These are phyloP conservation scores for Ashinkailepas kermadecensis DNA, from an alignment of 2,888 invertebrate species.

Conservation along the genomic window DNA sequence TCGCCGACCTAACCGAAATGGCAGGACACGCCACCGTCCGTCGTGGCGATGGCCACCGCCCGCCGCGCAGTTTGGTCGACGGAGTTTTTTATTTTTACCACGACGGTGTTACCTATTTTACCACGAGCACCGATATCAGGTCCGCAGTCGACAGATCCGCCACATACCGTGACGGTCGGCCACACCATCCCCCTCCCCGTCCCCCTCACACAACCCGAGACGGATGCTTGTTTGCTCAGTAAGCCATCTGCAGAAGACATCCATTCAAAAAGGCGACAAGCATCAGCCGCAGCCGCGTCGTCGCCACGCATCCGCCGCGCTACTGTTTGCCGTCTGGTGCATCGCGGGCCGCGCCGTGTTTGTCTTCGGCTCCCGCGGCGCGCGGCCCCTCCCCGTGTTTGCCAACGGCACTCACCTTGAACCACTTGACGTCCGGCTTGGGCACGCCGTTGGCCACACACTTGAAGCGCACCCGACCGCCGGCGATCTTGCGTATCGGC, in stretches of 20 bases:
- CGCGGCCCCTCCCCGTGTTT: neutral
- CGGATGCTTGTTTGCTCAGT: neutral
- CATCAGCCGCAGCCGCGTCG: neutral
- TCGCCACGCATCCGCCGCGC: neutral
- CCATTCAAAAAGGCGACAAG: conserved; percentile 9
- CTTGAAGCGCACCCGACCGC: conserved; percentile 16
- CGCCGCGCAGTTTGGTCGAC: too few relatives aligned
- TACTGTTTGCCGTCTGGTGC: neutral
- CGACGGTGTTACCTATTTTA: too few relatives aligned
- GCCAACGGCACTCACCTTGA: neutral
- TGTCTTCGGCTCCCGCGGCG: neutral
- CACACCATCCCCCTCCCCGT: neutral
- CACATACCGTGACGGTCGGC: too few relatives aligned
- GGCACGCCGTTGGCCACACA: conserved; percentile 18
- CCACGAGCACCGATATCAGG: too few relatives aligned
- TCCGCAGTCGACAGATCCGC: too few relatives aligned
- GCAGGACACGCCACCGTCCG: too few relatives aligned
- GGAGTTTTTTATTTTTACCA: too few relatives aligned
- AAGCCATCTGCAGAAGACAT: conserved; percentile 6
- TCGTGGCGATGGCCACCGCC: too few relatives aligned
- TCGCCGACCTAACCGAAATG: too few relatives aligned
- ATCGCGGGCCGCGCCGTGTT: neutral
- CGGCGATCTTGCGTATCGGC: neutral
- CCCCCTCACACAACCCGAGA: neutral
- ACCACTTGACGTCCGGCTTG: conserved; percentile 9